Evolutionary conservation across 1,140 invertebrate species (phyloP).

Genomic region (Thaumatotibia leucotreta): DNA sequence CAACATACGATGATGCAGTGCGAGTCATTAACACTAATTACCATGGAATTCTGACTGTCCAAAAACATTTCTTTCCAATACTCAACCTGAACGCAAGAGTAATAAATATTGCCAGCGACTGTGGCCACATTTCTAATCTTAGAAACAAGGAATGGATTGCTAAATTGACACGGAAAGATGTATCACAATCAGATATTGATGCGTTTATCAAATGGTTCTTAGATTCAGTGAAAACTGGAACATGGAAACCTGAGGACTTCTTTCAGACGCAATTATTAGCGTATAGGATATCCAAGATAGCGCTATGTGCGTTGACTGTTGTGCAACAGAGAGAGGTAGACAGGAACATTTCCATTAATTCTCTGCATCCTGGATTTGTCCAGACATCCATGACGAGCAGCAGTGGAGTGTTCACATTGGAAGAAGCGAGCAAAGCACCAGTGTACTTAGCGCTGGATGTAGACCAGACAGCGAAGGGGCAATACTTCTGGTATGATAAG

Average conservation of each 20-base stretch:
- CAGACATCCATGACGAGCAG: conserved; percentile 82
- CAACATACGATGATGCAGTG: conserved; percentile 81
- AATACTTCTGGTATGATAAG: conserved; percentile 9
- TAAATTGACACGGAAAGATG: conserved; percentile 27
- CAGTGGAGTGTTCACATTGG: conserved; percentile 78
- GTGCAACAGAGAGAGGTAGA: conserved; percentile 77
- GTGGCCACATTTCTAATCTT: conserved; percentile 77
- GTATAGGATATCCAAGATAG: conserved; percentile 82
- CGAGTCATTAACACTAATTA: conserved; percentile 82
- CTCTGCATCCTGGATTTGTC: conserved; percentile 80
- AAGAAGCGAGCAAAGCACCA: conserved; percentile 69
- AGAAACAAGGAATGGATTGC: conserved; percentile 57
- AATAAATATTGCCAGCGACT: conserved; percentile 83
- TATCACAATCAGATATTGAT: conserved; percentile 77
- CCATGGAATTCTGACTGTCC: conserved; percentile 78
- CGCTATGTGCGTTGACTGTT: conserved; percentile 77
- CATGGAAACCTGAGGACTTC: conserved; percentile 60
- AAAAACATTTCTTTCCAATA: conserved; percentile 81
- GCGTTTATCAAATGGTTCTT: conserved; percentile 80
- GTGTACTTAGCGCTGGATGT: conserved; percentile 6
- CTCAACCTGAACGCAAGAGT: conserved; percentile 82
- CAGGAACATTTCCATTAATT: conserved; percentile 78
- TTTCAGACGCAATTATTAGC: conserved; percentile 47
- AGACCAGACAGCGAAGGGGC: neutral
- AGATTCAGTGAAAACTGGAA: conserved; percentile 35